Percentiles rank a stretch among this genome's conserved stretches.
Conservation (phyloP, 1,140 invertebrate species). For the Laupala kohalensis region DNA sequence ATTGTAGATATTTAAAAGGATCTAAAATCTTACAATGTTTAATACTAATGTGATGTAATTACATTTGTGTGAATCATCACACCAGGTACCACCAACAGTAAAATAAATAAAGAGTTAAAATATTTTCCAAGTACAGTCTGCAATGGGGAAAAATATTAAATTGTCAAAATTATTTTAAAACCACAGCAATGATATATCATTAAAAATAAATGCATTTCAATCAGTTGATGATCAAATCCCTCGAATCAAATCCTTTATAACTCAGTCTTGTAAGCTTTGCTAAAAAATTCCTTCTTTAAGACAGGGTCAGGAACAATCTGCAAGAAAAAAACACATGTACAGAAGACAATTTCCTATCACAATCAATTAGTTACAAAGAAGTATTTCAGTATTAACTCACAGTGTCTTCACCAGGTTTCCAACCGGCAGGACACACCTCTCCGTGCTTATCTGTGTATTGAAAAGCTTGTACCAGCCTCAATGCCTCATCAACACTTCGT, state of each 20-base stretch:
- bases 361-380: neutral
- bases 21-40: too few species aligned
- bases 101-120: too few species aligned
- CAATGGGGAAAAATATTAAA: too few species aligned
- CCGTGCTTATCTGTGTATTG: conserved; percentile 55
- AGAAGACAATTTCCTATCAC: neutral
- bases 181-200: too few species aligned
- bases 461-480: conserved; percentile 53
- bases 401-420: conserved; percentile 54
- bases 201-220: too few species aligned
- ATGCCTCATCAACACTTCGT: conserved; percentile 50
- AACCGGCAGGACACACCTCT: conserved; percentile 52
- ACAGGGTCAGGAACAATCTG: conserved; percentile 14
- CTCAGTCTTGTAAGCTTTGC: neutral
- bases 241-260: neutral
- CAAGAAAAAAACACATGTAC: conserved; percentile 3
- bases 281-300: conserved; percentile 13
- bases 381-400: conserved; percentile 14
- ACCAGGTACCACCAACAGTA: too few species aligned
- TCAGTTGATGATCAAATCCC: too few species aligned
- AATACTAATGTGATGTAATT: too few species aligned
- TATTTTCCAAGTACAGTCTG: too few species aligned
- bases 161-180: too few species aligned
- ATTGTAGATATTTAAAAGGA: too few species aligned
- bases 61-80: too few species aligned